Base-by-base conservation (phyloP, 2,888 invertebrate species). In the Phania funesta region DNA sequence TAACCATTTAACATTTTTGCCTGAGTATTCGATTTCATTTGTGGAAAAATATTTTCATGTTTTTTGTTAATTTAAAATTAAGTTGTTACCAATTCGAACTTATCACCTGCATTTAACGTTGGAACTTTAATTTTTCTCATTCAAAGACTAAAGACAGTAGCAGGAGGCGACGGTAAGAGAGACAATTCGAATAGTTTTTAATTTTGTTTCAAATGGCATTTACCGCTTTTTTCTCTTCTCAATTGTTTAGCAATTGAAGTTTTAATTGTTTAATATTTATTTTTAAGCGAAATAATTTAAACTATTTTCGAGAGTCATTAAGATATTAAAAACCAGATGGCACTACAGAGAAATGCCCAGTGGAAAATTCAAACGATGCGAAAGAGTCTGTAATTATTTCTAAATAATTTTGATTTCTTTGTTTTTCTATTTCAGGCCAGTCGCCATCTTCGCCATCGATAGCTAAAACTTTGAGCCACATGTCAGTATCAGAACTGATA, bases 1-100 rank as follows among this genome's bases (percentile, higher is more conserved):
- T 80, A 70, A 75, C 64, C 56, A 35, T 80, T 80, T 75, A 75
- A 75, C 65, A 75, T 75, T 80, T 75, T 58, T 75, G 48, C 50
- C 58, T 64, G 41, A n/a, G n/a, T 16, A 35, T 67, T 58, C 50
- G 50, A 26, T 32, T 65, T 22, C 26, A 20, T 54, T 70, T 68
- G 52, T 38, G 35, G 11, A 13, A 13, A 38, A 38, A 38, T 13
- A 38, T 11, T n/a, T 26, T 26, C 26, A 26, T 3, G 22, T 50
- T 48, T 56, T 56, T 35, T 50, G 24, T 35, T 35, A 35, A 46
- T n/a, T 65, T 64, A 52, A 48, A 70, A 80, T 75, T 70, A 58
- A 80, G 70, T 75, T 80, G 80, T 75, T 75, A 75, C 70, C 64
- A 70, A 79, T 62, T 54, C 44, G 26, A 58, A 41, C 20, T 67